A percentile compares a stretch with the other conserved stretches of the same genome.
These are phyloP conservation scores for Sebastes vulpes DNA, from an alignment of 2,797 vertebrate genomes.

Conservation along the genomic window DNA sequence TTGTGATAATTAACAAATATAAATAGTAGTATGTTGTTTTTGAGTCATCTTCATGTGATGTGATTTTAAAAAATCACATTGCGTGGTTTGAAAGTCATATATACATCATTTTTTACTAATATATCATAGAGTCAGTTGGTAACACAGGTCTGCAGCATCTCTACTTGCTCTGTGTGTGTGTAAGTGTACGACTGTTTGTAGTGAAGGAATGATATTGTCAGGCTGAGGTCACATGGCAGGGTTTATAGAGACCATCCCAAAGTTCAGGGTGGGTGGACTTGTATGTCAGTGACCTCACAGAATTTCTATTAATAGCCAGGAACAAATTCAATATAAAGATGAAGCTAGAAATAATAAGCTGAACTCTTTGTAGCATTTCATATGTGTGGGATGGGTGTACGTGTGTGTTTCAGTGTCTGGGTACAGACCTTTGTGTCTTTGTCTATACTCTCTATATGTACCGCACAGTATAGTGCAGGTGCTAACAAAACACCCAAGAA, in stretches of 20 bases:
- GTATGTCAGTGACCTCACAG: conserved; percentile 10
- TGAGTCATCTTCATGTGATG: not conserved
- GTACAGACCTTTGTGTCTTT: not conserved
- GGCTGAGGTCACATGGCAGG: conserved; percentile 45
- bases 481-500: not conserved
- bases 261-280: conserved; percentile 13
- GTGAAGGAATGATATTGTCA: conserved; percentile 26
- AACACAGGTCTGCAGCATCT: not conserved
- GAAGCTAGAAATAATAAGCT: not conserved
- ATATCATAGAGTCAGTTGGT: not conserved
- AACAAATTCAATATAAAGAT: not conserved
- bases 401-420: not conserved
- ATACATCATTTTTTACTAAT: not conserved
- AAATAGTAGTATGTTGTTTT: not conserved
- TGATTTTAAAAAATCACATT: not conserved
- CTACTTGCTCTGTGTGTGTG: not conserved
- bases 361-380: not conserved
- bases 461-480: not conserved
- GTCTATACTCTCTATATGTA: not conserved
- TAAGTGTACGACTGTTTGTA: not conserved
- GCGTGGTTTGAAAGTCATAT: not conserved
- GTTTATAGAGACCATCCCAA: conserved; percentile 6
- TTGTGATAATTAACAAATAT: not conserved
- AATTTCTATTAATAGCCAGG: not conserved
- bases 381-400: not conserved